A percentile compares a stretch with the other conserved stretches of the same genome.
Evolutionary conservation across 2,888 invertebrate genomes (phyloP).

Genomic region (Meteorus cinctellus): DNA sequence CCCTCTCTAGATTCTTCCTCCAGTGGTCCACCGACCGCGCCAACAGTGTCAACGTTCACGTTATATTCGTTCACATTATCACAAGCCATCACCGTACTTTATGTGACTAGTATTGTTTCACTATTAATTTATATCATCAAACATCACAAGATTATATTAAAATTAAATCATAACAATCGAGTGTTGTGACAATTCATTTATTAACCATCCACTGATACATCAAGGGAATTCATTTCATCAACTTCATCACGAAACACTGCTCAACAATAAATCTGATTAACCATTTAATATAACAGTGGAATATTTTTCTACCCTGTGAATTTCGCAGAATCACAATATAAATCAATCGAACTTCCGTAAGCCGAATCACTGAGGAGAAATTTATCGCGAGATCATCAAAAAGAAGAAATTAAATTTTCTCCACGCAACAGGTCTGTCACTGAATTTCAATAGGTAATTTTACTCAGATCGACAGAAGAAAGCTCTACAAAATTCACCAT

Average conservation of each 20-base stretch:
- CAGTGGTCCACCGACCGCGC: slow-evolving; percentile 70
- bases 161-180: background rate
- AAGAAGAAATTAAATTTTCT: background rate
- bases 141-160: background rate
- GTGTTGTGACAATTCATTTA: background rate
- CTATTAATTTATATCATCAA: background rate
- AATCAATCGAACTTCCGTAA: background rate
- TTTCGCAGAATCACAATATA: background rate
- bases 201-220: background rate
- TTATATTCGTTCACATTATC: slow-evolving; percentile 55
- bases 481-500: background rate
- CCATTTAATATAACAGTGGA: background rate
- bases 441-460: background rate
- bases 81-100: background rate
- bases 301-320: slow-evolving; percentile 3
- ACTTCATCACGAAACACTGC: background rate
- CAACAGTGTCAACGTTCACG: slow-evolving; percentile 55
- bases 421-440: slow-evolving; percentile 21
- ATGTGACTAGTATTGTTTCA: too few species aligned
- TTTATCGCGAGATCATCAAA: background rate
- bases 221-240: background rate
- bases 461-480: background rate
- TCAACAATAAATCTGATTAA: background rate
- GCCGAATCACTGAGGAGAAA: background rate
- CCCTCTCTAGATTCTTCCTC: slow-evolving; percentile 58